phyloP scores from a whole-genome alignment of 2,797 vertebrate species.

The Trachurus trachurus region DNA sequence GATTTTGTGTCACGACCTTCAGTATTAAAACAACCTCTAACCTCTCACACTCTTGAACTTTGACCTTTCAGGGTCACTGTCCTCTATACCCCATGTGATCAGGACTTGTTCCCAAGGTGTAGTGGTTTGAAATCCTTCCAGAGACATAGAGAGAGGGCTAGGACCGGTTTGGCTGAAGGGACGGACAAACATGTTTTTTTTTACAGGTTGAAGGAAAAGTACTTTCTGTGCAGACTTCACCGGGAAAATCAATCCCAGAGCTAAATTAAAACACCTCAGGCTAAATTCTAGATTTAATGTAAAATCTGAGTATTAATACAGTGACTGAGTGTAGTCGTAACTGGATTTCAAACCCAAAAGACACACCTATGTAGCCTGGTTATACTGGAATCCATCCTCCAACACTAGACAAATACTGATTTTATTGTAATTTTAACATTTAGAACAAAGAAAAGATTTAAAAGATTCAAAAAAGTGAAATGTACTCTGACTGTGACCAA shows the following conservation, averaged over 20 bases:
- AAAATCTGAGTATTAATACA: not conserved
- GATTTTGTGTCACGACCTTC: constrained; percentile 40
- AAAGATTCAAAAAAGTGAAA: not conserved
- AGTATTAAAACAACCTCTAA: constrained; percentile 44
- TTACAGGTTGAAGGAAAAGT: not conserved
- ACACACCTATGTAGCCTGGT: not conserved
- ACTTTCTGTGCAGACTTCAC: not conserved
- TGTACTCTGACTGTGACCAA: not conserved
- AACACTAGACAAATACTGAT: not conserved
- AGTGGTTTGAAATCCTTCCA: not conserved
- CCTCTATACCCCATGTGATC: constrained; percentile 12
- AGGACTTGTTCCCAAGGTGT: constrained; percentile 33
- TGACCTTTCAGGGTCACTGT: constrained; percentile 52
- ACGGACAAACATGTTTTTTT: not conserved
- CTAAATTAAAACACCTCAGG: not conserved
- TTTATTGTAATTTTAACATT: not conserved
- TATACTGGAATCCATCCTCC: not conserved
- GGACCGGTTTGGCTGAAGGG: not conserved
- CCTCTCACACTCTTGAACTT: constrained; percentile 58
- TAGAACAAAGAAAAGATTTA: not conserved
- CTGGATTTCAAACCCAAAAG: not conserved
- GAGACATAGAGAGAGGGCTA: not conserved
- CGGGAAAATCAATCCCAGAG: not conserved
- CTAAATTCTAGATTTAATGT: not conserved
- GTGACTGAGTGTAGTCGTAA: not conserved